Evolutionary conservation across 1,140 invertebrate genomes (phyloP), one percentile per base, ranked within the genome.

Genomic region (Mactra quadrangularis): DNA sequence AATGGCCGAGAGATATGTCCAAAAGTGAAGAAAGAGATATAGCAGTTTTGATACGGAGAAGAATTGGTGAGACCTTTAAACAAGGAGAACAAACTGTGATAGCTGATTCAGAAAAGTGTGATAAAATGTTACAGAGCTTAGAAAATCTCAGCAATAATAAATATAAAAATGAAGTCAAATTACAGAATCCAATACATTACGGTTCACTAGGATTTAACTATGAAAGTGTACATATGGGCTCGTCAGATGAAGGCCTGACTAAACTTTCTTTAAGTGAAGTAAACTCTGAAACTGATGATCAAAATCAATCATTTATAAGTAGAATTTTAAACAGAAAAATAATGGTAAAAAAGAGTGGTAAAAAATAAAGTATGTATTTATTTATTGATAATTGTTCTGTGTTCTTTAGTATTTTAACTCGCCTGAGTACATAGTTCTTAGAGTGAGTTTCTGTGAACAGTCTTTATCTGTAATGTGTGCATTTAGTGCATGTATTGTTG

Each of bases 101-200:
- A 1, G 41, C 55, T 55, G 52, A 78, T 13, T 27, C 60, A 35
- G 62, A 66, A 55, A 53, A 78, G 19, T 78, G 76, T 78, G 76
- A 78, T 55, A 68, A 57, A 78, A 78, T 78, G 62, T 78, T 78
- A 35, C 1, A 25, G 17, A 78, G 76, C 68, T 35, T 78, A 57
- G 76, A 78, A 31, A 76, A 76, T 29, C 47, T 76, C 3, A 22
- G 22, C 27, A 4, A 15, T 31, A 41, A 76, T 76, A 64, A 76
- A 62, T 76, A 62, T 22, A 76, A 59, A 31, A 29, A 76, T 29
- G 9, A 45, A 19, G n/a, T 62, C 35, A 9, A 19, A 50, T 13
- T 68, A 1, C 19, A 13, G 19, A 17, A 27, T 1, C 35, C 35
- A 1, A 3, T 68, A 1, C 47, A 6, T 3, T 22, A 29, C 1